A percentile compares a stretch with the other conserved stretches of the same genome.
These are phyloP conservation scores for Drosophila funebris DNA, from an alignment of 1,140 invertebrate species.

Conservation along the genomic window DNA sequence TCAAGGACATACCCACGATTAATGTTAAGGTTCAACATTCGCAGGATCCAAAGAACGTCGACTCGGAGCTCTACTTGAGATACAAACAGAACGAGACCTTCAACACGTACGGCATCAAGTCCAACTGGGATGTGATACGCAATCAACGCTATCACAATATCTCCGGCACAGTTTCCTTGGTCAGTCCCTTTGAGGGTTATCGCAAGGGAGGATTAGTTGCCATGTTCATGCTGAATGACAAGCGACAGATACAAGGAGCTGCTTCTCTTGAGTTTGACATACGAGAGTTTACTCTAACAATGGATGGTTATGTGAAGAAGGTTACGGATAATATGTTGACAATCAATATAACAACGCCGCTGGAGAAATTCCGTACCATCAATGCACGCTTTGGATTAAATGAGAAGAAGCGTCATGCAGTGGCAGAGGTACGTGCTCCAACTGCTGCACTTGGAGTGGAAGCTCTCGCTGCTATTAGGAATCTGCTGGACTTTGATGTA, in stretches of 20 bases:
- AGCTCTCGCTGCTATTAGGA: slow-evolving; percentile 85
- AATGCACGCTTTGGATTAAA: slow-evolving; percentile 89
- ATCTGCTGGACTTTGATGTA: slow-evolving; percentile 88
- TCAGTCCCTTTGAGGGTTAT: slow-evolving; percentile 87
- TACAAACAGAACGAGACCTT: slow-evolving; percentile 69
- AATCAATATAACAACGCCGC: slow-evolving; percentile 89
- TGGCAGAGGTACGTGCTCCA: slow-evolving; percentile 88
- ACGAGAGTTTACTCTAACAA: slow-evolving; percentile 86
- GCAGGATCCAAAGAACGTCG: slow-evolving; percentile 84
- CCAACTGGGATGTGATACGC: slow-evolving; percentile 85
- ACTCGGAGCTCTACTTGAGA: slow-evolving; percentile 85
- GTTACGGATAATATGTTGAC: slow-evolving; percentile 88
- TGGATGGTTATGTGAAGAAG: slow-evolving; percentile 87
- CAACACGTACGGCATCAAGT: slow-evolving; percentile 85
- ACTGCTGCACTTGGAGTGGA: slow-evolving; percentile 88
- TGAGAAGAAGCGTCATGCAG: slow-evolving; percentile 88
- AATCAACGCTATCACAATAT: slow-evolving; percentile 84
- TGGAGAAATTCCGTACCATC: slow-evolving; percentile 87
- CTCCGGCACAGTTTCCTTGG: slow-evolving; percentile 85
- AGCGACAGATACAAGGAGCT: slow-evolving; percentile 86
- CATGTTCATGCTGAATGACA: slow-evolving; percentile 86
- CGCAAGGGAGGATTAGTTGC: slow-evolving; percentile 87
- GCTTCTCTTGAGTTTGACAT: slow-evolving; percentile 88
- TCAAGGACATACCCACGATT: slow-evolving; percentile 85
- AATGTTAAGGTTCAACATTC: slow-evolving; percentile 85